Conservation (phyloP, 2,888 invertebrate genomes). For the Neria commutata region DNA sequence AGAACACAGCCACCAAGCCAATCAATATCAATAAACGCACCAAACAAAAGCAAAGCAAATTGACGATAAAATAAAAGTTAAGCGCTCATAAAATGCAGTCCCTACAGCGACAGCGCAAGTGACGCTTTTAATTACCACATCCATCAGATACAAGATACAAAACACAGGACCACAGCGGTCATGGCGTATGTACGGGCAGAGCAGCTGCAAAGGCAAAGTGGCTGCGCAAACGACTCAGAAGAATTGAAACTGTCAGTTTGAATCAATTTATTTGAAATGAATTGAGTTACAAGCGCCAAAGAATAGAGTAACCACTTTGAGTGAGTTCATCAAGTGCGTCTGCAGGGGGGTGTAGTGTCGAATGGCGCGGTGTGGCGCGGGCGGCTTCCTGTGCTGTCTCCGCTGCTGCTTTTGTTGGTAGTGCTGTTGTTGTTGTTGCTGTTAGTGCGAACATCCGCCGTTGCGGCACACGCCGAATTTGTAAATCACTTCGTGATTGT, state of each 20-base stretch:
- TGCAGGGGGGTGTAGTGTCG: background rate
- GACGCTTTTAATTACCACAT: constrained; percentile 6
- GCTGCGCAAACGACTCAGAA: background rate
- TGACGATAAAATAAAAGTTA: background rate
- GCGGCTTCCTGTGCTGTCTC: no score
- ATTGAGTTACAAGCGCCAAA: background rate
- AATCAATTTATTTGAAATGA: background rate
- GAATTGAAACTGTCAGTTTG: background rate
- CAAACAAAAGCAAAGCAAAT: background rate
- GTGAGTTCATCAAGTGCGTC: background rate
- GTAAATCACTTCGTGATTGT: constrained; percentile 74
- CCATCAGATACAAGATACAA: background rate
- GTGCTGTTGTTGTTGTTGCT: background rate
- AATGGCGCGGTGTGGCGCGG: background rate
- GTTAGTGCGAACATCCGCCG: background rate
- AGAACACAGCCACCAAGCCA: no score
- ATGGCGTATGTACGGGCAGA: no score
- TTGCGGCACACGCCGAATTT: constrained; percentile 68
- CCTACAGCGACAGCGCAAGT: background rate
- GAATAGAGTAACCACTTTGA: background rate
- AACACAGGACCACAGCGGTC: background rate
- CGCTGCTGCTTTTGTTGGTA: no score
- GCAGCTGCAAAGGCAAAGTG: background rate
- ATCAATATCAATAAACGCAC: background rate
- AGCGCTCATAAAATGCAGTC: background rate